These are phyloP conservation scores for Pardalotus punctatus DNA, from an alignment of 2,113 vertebrate species.

Conservation along the genomic window DNA sequence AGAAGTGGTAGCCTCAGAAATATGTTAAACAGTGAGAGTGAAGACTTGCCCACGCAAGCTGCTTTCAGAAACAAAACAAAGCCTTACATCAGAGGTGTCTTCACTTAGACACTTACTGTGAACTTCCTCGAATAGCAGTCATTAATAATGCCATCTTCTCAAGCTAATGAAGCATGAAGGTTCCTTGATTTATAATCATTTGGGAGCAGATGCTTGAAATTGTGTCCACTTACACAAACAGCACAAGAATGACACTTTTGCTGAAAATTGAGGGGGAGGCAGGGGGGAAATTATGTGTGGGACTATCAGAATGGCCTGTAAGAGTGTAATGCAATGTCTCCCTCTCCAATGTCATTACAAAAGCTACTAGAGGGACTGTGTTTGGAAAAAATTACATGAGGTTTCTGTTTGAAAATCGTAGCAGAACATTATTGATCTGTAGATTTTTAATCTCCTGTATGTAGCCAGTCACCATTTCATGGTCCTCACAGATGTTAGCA, in stretches of 20 bases:
- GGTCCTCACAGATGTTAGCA: not conserved
- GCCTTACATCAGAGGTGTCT: slow-evolving; percentile 27
- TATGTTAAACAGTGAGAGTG: not conserved
- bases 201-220: slow-evolving; percentile 13
- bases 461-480: not conserved
- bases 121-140: not conserved
- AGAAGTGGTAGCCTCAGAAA: not conserved
- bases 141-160: slow-evolving; percentile 27
- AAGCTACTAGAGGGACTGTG: not conserved
- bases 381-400: not conserved
- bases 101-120: not conserved
- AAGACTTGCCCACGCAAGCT: slow-evolving; percentile 1
- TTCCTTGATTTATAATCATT: slow-evolving; percentile 52
- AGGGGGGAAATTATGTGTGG: not conserved
- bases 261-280: not conserved
- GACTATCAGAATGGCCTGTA: not conserved
- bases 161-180: slow-evolving; percentile 33
- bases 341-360: not conserved
- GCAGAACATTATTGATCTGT: not conserved
- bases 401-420: not conserved
- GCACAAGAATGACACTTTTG: not conserved
- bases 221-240: slow-evolving; percentile 2
- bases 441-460: not conserved
- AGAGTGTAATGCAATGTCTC: not conserved
- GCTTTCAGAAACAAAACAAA: slow-evolving; percentile 39